These are phyloP conservation scores for Otus sunia DNA, from an alignment of 2,113 vertebrate species.

Conservation along the genomic window DNA sequence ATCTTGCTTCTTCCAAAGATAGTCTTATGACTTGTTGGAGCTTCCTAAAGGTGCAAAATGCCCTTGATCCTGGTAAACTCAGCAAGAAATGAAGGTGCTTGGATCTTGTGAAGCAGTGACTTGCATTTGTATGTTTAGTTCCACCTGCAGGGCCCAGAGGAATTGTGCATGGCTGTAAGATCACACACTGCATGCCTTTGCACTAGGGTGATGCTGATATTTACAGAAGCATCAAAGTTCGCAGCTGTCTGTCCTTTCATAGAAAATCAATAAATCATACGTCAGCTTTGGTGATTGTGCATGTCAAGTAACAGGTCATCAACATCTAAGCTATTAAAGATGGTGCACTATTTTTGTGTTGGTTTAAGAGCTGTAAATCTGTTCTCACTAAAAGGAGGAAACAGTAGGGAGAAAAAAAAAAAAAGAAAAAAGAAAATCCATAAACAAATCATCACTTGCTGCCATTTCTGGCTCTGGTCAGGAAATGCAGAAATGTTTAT, in stretches of 20 bases:
- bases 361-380: background rate
- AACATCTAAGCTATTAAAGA: background rate
- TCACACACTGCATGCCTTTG: background rate
- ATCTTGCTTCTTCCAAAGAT: background rate
- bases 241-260: background rate
- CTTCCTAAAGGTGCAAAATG: background rate
- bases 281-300: background rate
- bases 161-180: background rate
- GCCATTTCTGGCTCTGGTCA: background rate
- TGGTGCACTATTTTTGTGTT: background rate
- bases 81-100: background rate
- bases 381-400: background rate
- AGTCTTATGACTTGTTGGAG: background rate
- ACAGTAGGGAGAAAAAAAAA: accelerated
- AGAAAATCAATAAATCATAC: constrained; percentile 41
- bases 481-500: background rate
- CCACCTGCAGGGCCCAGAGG: background rate
- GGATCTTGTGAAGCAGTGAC: background rate
- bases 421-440: background rate
- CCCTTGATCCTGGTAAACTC: background rate
- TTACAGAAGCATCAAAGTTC: constrained; percentile 15
- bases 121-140: background rate
- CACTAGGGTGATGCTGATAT: background rate
- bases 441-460: background rate
- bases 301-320: background rate